Base-by-base conservation (phyloP, 2,797 vertebrate genomes). In the Passerculus sandwichensis region DNA sequence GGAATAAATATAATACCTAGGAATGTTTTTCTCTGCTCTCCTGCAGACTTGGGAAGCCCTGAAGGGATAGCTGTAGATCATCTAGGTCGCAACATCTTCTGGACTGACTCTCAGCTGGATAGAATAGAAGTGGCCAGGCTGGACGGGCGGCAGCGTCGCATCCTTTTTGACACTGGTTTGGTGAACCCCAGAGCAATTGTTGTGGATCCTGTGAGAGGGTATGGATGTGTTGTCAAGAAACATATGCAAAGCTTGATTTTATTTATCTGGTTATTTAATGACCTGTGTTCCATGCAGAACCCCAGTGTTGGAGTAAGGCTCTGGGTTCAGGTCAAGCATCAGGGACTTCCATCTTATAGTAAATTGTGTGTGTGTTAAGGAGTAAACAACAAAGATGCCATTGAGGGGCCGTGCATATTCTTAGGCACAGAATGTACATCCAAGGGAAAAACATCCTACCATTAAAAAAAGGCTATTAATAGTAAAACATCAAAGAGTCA, bases 161-260 rank as follows among this genome's bases (percentile, higher is more conserved):
- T 99, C 87, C 98, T 99, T 15, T 97, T 99, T 65, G 97, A 99
- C 91, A 97, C 98, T 1, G 98, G 97, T 42, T 97, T 99, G 42
- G 98, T 99, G 95, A 99, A 99, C 84, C 99, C 99, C 40, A 98
- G 99, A 57, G 98, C 99, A 66, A 98, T 99, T 38, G 97, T 98
- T 5, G 85, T 94, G 4, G 99, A 99, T 93, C 95, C 99, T 38
- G 21, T 97, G 78, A 98, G 97, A 88, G 99, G 99, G 99, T 99
- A 97, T 26, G 97, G 96, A 71, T 64, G 34, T 36, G 14, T 19
- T 71, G 21, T n/a, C 30, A 69, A 67, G 69, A 81, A 30, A 70
- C 3, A 15, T 1, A 2, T n/a, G 44, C 70, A 89, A 67, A 93
- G 27, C 25, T 47, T 64, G 8, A 6, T 9, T 47, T 62, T 48